A percentile compares a stretch with the other conserved stretches of the same genome.
Evolutionary conservation across 1,140 invertebrate species (phyloP).

Genomic region (Whitmania pigra): DNA sequence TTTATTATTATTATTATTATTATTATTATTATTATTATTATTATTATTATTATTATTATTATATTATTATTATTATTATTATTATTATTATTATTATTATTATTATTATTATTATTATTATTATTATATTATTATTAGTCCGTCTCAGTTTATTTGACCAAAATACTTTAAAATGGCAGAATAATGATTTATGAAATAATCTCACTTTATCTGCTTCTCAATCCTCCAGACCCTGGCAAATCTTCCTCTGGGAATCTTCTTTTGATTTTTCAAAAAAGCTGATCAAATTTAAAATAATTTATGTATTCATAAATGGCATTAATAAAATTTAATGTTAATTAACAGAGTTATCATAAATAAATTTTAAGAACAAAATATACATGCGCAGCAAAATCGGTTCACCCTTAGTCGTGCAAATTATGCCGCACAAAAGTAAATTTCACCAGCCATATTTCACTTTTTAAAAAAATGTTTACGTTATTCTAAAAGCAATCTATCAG

Average conservation of each 20-base stretch:
- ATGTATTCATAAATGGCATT: constrained; percentile 11
- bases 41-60: background rate
- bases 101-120: background rate
- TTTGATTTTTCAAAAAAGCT: constrained; percentile 18
- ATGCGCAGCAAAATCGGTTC: too few species aligned
- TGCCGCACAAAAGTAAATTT: too few species aligned
- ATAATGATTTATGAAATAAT: background rate
- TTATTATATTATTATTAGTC: too few species aligned
- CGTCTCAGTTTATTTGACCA: too few species aligned
- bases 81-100: background rate
- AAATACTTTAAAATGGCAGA: too few species aligned
- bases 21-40: background rate
- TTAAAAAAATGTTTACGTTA: too few species aligned
- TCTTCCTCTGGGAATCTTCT: constrained; percentile 14
- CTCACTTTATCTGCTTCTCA: constrained; percentile 24
- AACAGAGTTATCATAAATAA: background rate
- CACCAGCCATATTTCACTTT: too few species aligned
- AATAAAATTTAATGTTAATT: too few species aligned
- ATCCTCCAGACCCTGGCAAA: constrained; percentile 22
- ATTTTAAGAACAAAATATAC: too few species aligned
- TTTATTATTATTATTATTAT: too few species aligned
- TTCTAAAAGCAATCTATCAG: too few species aligned
- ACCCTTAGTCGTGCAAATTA: too few species aligned
- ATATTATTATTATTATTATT: background rate
- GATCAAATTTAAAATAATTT: background rate